Evolutionary conservation across 2,113 vertebrate genomes (phyloP), one percentile per base, ranked within the genome.

Genomic region (Paraplagusia blochii): DNA sequence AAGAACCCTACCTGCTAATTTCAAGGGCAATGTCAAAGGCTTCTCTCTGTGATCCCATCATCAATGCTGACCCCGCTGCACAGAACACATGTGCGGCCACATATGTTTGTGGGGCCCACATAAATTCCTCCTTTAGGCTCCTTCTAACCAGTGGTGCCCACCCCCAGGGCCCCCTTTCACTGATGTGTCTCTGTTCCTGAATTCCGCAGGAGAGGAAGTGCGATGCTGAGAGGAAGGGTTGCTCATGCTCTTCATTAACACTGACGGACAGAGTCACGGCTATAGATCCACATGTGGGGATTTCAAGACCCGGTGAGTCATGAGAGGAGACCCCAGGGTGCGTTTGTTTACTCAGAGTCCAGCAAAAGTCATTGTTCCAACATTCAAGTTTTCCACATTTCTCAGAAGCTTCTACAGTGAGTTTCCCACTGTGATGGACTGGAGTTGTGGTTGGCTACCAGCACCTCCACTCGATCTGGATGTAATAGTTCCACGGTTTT

Each of bases 121-220:
- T 66, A 16, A 64, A 42, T 16, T 36, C 42, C 19, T 42, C 14
- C n/a, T 18, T 17, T 44, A 18, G 33, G 34, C 14, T 29, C 44
- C 58, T 39, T 58, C 66, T 40, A 34, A 44, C 42, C 58, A 44
- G 29, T 77, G 72, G 66, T 80, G 49, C 46, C 42, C 47, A 53
- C 75, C 54, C 69, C 60, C 69, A 39, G 57, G 59, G 42, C 10
- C 63, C 58, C 49, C 58, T 63, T 62, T 62, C 68, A 70, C 64
- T 55, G 44, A 72, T 66, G 66, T 76, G 66, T 76, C 55, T 50
- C 35, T 36, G 65, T 62, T 73, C 44, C 69, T 58, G 48, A 45
- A 74, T 86, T 85, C 73, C 74, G 66, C 17, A 35, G 58, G 46
- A 71, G 66, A 84, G 71, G 80, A 83, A 84, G 62, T 48, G 29